Evolutionary conservation across 2,888 invertebrate species (phyloP).

Genomic region (Oxytorus armatus): DNA sequence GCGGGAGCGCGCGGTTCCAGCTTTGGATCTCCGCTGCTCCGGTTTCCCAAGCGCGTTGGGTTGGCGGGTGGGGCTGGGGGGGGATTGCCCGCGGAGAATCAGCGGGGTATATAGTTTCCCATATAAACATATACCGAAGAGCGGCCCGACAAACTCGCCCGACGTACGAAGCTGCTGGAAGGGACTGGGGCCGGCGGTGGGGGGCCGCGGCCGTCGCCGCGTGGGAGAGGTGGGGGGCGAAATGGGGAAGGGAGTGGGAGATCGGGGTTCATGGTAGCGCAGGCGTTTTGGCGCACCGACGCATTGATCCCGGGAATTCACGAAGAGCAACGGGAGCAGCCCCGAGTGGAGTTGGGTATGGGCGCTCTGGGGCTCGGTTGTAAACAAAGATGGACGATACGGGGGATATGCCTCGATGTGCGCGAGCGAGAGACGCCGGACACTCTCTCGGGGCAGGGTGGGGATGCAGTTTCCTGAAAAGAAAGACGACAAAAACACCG

Average conservation of each 20-base stretch:
- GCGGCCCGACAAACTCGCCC: too few relatives aligned
- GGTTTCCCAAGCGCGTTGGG: constrained; percentile 64
- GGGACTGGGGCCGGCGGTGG: too few relatives aligned
- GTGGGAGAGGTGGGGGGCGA: background rate
- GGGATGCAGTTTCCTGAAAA: constrained; percentile 32
- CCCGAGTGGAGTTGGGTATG: constrained; percentile 23
- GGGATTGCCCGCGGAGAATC: too few relatives aligned
- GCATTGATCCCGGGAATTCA: constrained; percentile 84
- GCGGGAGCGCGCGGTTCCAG: constrained; percentile 43
- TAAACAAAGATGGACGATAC: constrained; percentile 56
- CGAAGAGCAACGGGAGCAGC: constrained; percentile 62
- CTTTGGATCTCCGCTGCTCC: constrained; percentile 52
- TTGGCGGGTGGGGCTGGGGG: constrained; percentile 8
- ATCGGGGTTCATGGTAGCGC: constrained; percentile 84
- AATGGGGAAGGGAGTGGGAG: constrained; percentile 50
- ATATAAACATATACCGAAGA: too few relatives aligned
- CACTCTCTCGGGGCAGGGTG: background rate
- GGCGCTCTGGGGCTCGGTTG: constrained; percentile 48
- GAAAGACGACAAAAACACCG: constrained; percentile 8
- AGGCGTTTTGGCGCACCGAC: constrained; percentile 86
- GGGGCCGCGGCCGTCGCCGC: too few relatives aligned
- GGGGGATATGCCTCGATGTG: constrained; percentile 1
- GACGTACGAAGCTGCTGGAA: too few relatives aligned
- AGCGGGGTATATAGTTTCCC: too few relatives aligned
- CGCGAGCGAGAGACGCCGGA: constrained; percentile 12